Percentiles rank a stretch among this genome's conserved stretches.
These are phyloP conservation scores for Ceratina australensis DNA, from an alignment of 1,140 invertebrate genomes.

Conservation along the genomic window DNA sequence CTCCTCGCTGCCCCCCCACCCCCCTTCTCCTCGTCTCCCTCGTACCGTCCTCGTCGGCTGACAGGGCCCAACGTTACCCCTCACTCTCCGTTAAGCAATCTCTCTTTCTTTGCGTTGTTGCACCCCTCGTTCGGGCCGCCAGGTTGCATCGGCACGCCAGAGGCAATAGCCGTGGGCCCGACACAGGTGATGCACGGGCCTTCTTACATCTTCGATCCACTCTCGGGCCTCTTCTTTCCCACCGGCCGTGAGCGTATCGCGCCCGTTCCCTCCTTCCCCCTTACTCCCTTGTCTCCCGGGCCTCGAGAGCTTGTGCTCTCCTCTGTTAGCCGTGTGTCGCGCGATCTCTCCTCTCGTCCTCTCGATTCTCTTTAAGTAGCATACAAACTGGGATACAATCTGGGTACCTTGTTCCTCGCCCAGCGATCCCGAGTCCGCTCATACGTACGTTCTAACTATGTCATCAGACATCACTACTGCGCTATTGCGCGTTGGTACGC, in stretches of 20 bases:
- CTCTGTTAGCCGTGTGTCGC: constrained; percentile 50
- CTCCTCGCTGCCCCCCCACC: too few species aligned
- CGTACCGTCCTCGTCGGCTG: constrained; percentile 14
- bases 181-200: constrained; percentile 72
- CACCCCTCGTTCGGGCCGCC: constrained; percentile 37
- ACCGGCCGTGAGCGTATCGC: constrained; percentile 53
- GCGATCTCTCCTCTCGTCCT: constrained; percentile 49
- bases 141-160: constrained; percentile 56
- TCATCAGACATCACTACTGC: too few species aligned
- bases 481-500: too few species aligned
- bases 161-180: constrained; percentile 70
- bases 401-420: too few species aligned
- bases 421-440: too few species aligned
- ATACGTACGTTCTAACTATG: too few species aligned
- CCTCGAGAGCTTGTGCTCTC: constrained; percentile 35
- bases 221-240: constrained; percentile 68
- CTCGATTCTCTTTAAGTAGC: constrained; percentile 2
- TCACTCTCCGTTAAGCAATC: constrained; percentile 22
- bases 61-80: constrained; percentile 22
- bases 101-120: constrained; percentile 19
- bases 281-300: constrained; percentile 1
- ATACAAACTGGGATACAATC: too few species aligned
- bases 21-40: too few species aligned
- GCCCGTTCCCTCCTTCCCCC: constrained; percentile 22
- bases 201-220: constrained; percentile 72